Evolutionary conservation across 1,140 invertebrate genomes (phyloP).

Genomic region (Drosophila pachea): DNA sequence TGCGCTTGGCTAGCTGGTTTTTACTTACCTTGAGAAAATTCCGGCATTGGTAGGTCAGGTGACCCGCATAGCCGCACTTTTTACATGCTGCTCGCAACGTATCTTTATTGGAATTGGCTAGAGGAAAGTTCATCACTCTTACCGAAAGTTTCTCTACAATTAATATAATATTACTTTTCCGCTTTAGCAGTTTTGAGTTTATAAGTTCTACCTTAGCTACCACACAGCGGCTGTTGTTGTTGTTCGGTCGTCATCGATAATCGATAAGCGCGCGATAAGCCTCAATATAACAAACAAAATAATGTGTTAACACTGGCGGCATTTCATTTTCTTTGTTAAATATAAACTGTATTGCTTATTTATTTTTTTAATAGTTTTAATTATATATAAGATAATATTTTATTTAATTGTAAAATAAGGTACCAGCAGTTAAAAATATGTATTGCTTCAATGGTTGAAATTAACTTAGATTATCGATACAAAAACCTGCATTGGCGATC

Average conservation of each 20-base stretch:
- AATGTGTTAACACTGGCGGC: constrained; percentile 1
- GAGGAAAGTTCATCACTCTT: constrained; percentile 71
- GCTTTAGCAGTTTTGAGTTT: constrained; percentile 12
- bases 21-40: constrained; percentile 93
- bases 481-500: too few relatives aligned
- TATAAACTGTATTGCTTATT: too few relatives aligned
- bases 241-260: constrained; percentile 17
- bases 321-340: background rate
- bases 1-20: constrained; percentile 13
- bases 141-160: background rate
- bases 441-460: too few relatives aligned
- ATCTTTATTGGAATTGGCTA: constrained; percentile 83
- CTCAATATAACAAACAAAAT: too few relatives aligned
- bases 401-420: too few relatives aligned
- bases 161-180: constrained; percentile 16
- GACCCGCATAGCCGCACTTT: constrained; percentile 96
- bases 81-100: constrained; percentile 89
- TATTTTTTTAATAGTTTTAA: too few relatives aligned
- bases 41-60: constrained; percentile 96
- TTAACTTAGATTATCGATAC: too few relatives aligned
- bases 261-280: constrained; percentile 16
- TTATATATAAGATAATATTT: too few relatives aligned
- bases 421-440: too few relatives aligned
- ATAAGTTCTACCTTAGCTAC: constrained; percentile 36
- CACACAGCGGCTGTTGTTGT: constrained; percentile 39